Conservation (phyloP, 2,113 vertebrate species). For the Notechis scutatus region DNA sequence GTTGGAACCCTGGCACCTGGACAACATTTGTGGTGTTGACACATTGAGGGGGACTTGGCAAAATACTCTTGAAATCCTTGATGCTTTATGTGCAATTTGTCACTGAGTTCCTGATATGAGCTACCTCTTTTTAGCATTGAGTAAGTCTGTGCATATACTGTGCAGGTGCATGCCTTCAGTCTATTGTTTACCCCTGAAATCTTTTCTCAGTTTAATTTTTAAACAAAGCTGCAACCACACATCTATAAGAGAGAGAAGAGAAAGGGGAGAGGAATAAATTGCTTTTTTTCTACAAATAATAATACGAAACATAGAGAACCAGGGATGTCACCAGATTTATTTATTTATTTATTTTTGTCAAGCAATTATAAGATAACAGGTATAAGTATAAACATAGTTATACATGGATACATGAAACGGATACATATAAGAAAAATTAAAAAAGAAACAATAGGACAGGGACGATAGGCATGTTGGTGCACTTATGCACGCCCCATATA, state of each 20-base stretch:
- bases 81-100: neutral
- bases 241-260: neutral
- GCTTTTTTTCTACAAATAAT: neutral
- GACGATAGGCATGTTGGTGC: too few relatives aligned
- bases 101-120: neutral
- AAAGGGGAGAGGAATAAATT: neutral
- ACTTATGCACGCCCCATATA: too few relatives aligned
- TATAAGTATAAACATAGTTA: too few relatives aligned
- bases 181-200: neutral
- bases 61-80: neutral
- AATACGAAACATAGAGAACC: neutral
- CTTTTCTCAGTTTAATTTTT: neutral
- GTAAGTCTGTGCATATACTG: neutral
- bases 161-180: neutral
- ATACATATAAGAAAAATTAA: too few relatives aligned
- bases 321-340: neutral
- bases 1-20: neutral
- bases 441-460: too few relatives aligned
- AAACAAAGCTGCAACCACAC: neutral
- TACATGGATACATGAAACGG: too few relatives aligned
- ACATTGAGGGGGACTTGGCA: neutral
- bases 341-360: too few relatives aligned
- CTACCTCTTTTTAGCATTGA: neutral
- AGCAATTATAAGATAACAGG: too few relatives aligned
- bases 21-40: neutral